Evolutionary conservation across 2,113 vertebrate species (phyloP), one percentile per base, ranked within the genome.

Genomic region (Charina bottae): DNA sequence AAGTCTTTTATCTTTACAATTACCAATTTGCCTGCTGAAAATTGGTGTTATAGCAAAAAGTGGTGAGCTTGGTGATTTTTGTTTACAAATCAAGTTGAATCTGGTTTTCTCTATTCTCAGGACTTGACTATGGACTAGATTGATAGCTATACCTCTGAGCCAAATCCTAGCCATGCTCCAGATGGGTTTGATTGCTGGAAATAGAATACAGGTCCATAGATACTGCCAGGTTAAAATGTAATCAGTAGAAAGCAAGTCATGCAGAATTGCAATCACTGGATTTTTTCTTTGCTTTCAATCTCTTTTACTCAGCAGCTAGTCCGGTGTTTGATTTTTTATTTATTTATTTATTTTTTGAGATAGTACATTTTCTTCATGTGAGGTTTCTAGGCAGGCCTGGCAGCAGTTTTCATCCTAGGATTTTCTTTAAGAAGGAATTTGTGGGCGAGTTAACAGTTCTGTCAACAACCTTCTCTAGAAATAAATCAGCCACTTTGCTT

Each of bases 401-500:
- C 28, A 78, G 19, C 28, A 78, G 11, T 53, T 54, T 5, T 13
- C 28, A 37, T 21, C 64, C 33, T 24, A 28, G 78, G 37, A 83
- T 91, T 62, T 87, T 56, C 88, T 68, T 64, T 60, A 90, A 10
- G 64, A 84, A 90, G 78, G 37, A 60, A 56, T n/a, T 42, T 90
- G n/a, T 0, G 0, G 90, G 87, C 0, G 11, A 17, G 9, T 33
- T 60, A 42, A 58, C 68, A 90, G 33, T 55, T n/a, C 54, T 58
- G 11, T 55, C 53, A 83, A 55, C n/a, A 58, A 88, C 90, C 4
- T 21, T 49, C 33, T 59, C 17, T 83, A 23, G 58, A 88, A 78
- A 92, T 88, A 83, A 88, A 92, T 59, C 85, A 88, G 28, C 62
- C 62, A 46, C 3, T 92, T 46, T 4, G 24, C 17, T 46, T 28